Evolutionary conservation across 2,113 vertebrate genomes (phyloP), one percentile per base, ranked within the genome.

Genomic region (Hippolais icterina): DNA sequence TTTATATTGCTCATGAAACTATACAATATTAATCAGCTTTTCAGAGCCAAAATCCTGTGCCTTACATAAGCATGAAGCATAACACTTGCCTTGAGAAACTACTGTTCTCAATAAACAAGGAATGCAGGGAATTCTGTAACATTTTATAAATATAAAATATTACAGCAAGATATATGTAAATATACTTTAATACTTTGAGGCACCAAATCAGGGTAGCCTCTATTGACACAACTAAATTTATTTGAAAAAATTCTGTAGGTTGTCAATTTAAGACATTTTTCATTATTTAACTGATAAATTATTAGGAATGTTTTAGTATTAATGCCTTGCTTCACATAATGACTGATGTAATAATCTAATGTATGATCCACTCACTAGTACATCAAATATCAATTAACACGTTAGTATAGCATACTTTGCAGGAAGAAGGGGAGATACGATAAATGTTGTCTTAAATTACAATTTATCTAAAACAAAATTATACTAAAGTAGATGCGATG

Each of bases 21-120:
- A 83, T n/a, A 59, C 15, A 89, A 87, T 90, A 95, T 94, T 92
- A 87, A 95, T 91, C 61, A 89, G 49, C 37, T 89, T 91, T 83
- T 72, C 33, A 61, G n/a, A 92, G 82, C 24, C 66, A 79, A 87
- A 93, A 69, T 75, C 21, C 68, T 49, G 15, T 75, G 63, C 57
- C 69, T 93, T 79, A 49, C 12, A 21, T 81, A 92, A 75, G 21
- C 54, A 12, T 17, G 35, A 88, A 90, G 25, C 13, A 1, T 56
- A 86, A 78, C 35, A 39, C 14, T 89, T 69, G n/a, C 46, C 44
- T 77, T 41, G 28, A 80, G 57, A 78, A 87, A 52, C 5, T 4
- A 5, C 44, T 52, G 19, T 57, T 87, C 69, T 72, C 59, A 66
- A 39, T 22, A 90, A 82, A 61, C 10, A 78, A 64, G 69, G 25